Percentiles rank a stretch among this genome's conserved stretches.
phyloP scores from a whole-genome alignment of 64 coral and sea anemone species.

The Orbicella faveolata region DNA sequence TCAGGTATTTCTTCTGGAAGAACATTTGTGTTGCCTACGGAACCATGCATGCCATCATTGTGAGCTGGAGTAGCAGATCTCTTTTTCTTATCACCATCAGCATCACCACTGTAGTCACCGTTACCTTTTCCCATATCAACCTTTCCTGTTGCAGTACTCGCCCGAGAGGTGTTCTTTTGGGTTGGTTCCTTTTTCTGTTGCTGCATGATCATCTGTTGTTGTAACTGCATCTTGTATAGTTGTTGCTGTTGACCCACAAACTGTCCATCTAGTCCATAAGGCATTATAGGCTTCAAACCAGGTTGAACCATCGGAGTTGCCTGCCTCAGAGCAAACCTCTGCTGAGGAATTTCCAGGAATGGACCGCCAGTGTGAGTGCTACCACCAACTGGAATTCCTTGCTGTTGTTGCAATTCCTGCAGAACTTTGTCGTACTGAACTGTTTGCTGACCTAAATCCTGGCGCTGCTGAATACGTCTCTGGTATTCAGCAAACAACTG shows the following conservation, averaged over 20 bases:
- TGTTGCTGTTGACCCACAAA: conserved; percentile 86
- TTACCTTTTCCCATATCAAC: conserved; percentile 36
- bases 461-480: conserved; percentile 76
- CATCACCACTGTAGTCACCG: background rate
- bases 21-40: background rate
- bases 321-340: conserved; percentile 85
- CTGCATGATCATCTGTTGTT: conserved; percentile 76
- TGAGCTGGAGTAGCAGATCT: background rate
- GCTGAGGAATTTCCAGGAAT: conserved; percentile 79
- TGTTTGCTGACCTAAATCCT: conserved; percentile 79
- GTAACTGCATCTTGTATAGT: conserved; percentile 78
- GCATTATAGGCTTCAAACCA: conserved; percentile 28
- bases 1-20: background rate
- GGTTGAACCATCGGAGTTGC: conserved; percentile 57
- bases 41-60: background rate
- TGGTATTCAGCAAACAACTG: conserved; percentile 86
- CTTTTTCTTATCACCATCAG: background rate
- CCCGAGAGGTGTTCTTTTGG: conserved; percentile 3
- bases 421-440: conserved; percentile 85
- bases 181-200: conserved; percentile 61
- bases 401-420: conserved; percentile 88
- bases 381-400: conserved; percentile 31
- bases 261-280: conserved; percentile 59
- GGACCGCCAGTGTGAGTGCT: conserved; percentile 35
- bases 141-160: conserved; percentile 38